Conservation (phyloP, 2,113 vertebrate genomes). For the Siniperca knerii region DNA sequence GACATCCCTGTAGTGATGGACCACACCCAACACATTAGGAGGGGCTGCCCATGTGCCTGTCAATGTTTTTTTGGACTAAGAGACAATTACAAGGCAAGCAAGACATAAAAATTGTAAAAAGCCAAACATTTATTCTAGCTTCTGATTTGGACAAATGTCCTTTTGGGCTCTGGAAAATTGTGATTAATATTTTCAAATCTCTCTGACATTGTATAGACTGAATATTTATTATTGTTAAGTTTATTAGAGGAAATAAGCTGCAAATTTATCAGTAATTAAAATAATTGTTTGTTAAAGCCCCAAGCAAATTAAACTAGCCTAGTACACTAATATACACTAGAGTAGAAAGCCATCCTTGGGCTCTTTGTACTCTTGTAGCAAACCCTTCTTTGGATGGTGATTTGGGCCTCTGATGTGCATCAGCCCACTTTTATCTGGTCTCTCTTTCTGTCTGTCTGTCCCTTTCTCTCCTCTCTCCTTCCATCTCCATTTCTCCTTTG, state of each 20-base stretch:
- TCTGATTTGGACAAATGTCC: neutral
- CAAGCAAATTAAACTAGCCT: neutral
- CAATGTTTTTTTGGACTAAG: neutral
- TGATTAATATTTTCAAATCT: too few relatives aligned
- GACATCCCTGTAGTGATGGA: constrained; percentile 49
- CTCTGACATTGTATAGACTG: too few relatives aligned
- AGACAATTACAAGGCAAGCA: neutral
- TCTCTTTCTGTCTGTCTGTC: constrained; percentile 54
- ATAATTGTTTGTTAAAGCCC: neutral
- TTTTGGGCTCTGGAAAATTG: neutral
- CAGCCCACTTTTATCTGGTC: constrained; percentile 50
- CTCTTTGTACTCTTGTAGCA: constrained; percentile 26
- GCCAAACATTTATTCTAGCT: too few relatives aligned
- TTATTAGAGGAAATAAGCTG: neutral
- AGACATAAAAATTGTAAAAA: too few relatives aligned
- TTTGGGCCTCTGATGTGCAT: constrained; percentile 58
- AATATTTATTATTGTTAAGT: too few relatives aligned
- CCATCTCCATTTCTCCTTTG: constrained; percentile 71
- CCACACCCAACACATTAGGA: constrained; percentile 45
- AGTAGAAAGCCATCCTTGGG: constrained; percentile 9
- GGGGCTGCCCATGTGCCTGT: neutral
- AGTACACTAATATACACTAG: neutral
- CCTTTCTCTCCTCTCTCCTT: constrained; percentile 51
- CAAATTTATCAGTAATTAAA: constrained; percentile 6
- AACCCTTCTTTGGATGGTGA: constrained; percentile 11